phyloP scores from a whole-genome alignment of 1,140 invertebrate species.

The Drosophila pectinifera region DNA sequence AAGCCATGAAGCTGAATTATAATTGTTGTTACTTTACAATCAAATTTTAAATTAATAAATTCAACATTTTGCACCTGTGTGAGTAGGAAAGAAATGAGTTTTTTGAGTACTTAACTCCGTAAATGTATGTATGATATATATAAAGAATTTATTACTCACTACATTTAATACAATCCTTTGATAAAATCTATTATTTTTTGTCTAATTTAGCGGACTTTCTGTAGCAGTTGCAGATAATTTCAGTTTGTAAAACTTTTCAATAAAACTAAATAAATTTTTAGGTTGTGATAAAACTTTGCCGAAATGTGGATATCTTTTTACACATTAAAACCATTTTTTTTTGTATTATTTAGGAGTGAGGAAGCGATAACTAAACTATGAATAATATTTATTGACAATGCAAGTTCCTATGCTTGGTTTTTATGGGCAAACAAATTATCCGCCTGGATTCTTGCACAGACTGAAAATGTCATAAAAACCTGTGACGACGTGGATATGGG shows the following conservation, averaged over 20 bases:
- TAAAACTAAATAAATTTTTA: neutral
- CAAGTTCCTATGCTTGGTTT: slow-evolving; percentile 8
- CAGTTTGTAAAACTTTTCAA: neutral
- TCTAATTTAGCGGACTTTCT: too few relatives aligned
- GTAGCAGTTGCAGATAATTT: neutral
- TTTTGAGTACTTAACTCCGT: too few relatives aligned
- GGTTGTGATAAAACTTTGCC: neutral
- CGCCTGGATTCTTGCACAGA: slow-evolving; percentile 17
- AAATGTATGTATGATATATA: too few relatives aligned
- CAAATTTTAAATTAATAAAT: slow-evolving; percentile 15
- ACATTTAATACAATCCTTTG: too few relatives aligned
- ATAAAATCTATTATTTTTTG: too few relatives aligned
- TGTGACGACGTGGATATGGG: neutral
- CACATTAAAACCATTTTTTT: neutral
- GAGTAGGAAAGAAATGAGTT: too few relatives aligned
- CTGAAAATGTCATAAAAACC: slow-evolving; percentile 48
- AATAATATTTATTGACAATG: slow-evolving; percentile 34
- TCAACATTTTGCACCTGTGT: slow-evolving; percentile 3
- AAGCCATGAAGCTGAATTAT: neutral
- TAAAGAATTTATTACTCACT: too few relatives aligned
- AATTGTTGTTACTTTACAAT: neutral
- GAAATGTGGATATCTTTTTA: neutral
- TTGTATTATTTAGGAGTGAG: neutral
- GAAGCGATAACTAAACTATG: slow-evolving; percentile 10
- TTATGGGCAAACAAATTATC: slow-evolving; percentile 40